Base-by-base conservation (phyloP, 2,888 invertebrate species). In the Melanophora roralis region DNA sequence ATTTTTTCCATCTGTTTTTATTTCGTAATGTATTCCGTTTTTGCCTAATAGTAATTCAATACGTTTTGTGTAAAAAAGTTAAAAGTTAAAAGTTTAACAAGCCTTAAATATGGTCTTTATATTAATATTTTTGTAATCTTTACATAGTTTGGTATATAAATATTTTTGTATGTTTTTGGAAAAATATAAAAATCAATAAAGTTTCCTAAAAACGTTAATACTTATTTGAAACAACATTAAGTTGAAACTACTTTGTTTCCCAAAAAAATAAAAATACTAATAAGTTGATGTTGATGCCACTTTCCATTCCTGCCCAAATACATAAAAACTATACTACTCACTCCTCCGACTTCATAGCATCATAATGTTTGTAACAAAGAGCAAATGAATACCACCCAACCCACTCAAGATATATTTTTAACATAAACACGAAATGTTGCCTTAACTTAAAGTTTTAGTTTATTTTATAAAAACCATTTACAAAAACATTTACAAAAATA, bases 361-460 rank as follows among this genome's bases (percentile, higher is more conserved):
- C n/a, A n/a, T n/a, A n/a, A n/a, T n/a, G n/a, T n/a, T n/a, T n/a
- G n/a, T n/a, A n/a, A n/a, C n/a, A n/a, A n/a, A n/a, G n/a, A n/a
- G n/a, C n/a, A n/a, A n/a, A n/a, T n/a, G n/a, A n/a, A n/a, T n/a
- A 27, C n/a, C 21, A 27, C 12, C 12, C 21, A 11, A 6, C 14
- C 36, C 14, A 55, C 19, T 36, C 8, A 21, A 40, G 16, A 11
- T 16, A 27, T 43, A 43, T 60, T 49, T 21, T 14, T 14, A 14
- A 16, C 7, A 40, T 68, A 68, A 68, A 38, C 45, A 45, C 19
- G 12, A 53, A 32, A 40, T 68, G 45, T 68, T 45, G 55, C 12
- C 21, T 21, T 5, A 47, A 23, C 19, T 36, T 23, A 8, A 38
- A 57, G 16, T 4, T 36, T 5, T 8, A 57, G 23, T 69, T 47